Base-by-base conservation (phyloP, 2,797 vertebrate genomes). In the Coracias cyanogaster region DNA sequence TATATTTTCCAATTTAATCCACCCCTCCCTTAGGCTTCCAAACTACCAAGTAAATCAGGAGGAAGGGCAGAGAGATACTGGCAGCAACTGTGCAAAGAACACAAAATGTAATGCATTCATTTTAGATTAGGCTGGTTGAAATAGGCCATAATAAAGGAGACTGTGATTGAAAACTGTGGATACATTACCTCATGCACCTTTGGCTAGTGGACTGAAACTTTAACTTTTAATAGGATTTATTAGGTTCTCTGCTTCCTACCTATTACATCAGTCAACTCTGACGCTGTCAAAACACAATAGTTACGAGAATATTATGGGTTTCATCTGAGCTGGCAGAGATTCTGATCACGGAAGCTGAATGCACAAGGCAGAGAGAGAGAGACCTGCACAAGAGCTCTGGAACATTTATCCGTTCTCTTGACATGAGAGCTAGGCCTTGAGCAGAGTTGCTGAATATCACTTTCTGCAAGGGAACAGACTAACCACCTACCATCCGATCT, bases 1-100 rank as follows among this genome's bases (percentile, higher is more conserved):
- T 98, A 98, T 98, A 98, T 98, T 98, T 98, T 98, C 97, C 97
- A 98, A 98, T 98, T 97, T 97, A 90, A 92, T 97, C 97, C 94
- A 95, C 97, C 95, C 97, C 88, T 98, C 97, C 98, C 97, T 39
- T 94, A 98, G 96, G 97, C 96, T 97, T 84, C 90, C 57, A 67
- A 83, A 70, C 93, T 95, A 88, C 94, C 51, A 91, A 70, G 83
- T 80, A 92, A 96, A 96, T 93, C 58, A 66, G 92, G 55, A 90
- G 71, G 85, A 97, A 97, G 81, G 83, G 79, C 90, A 93, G 82
- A 86, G 55, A 86, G 92, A 94, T 83, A 82, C 82, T 89, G 92
- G 81, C 92, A 95, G 62, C 77, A 93, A 84, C 80, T 96, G 92
- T 55, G 66, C 81, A 86, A 83, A 90, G 86, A 96, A 71, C 93